Evolutionary conservation across 2,888 invertebrate genomes (phyloP), one percentile per base, ranked within the genome.

Genomic region (Nomada lathburiana): DNA sequence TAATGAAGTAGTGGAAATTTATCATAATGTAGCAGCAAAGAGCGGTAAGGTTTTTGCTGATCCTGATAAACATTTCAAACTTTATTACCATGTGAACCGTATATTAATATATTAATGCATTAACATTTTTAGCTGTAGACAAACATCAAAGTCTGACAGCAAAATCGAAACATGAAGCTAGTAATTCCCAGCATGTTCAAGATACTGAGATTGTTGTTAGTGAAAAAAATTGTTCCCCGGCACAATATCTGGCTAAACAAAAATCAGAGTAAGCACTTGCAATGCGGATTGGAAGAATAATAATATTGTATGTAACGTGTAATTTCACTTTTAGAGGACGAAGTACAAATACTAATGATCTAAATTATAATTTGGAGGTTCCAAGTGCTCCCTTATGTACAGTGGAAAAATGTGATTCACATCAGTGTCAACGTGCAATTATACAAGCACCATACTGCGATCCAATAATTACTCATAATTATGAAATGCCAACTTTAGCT

Each of bases 401-500:
- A 9, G 44, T 52, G 65, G 72, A 72, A 20, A 72, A 84, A 7
- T 23, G n/a, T 16, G 68, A 77, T 60, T 73, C 29, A 0, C 59
- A 60, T 42, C 63, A 82, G 3, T 67, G 65, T 26, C 69, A 87
- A 16, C 67, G 65, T 13, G 62, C 73, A 23, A 23, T 64, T 29
- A 59, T 80, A 16, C 78, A 76, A 36, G 55, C 53, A 50, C 67
- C 64, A 9, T 81, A 75, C 47, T 88, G 85, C n/a, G 87, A 92
- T 63, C 76, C 90, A 0, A 80, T 90, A 64, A 72, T 81, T 20
- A 76, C 81, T 18, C 89, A 89, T 72, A 93, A 88, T 74, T 96
- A 96, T 90, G 95, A 96, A 91, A 89, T 95, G 90, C 96, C 96
- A 4, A 96, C 96, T 0, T 95, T 96, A n/a, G 95, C 96, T 0